Conservation (phyloP, 2,888 invertebrate genomes). For the Melolontha melolontha region DNA sequence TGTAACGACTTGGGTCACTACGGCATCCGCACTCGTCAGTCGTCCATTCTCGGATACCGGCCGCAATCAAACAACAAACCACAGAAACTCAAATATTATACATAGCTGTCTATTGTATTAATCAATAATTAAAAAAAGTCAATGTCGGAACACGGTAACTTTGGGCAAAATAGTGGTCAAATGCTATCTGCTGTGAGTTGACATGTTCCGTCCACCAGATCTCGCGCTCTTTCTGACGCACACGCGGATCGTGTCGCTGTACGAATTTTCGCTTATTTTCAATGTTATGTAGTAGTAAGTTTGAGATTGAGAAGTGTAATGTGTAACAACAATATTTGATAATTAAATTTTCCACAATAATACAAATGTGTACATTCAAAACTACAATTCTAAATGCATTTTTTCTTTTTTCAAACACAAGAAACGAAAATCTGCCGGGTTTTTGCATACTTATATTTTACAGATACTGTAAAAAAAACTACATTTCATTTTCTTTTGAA, state of each 20-base stretch:
- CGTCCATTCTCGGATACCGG: constrained; percentile 4
- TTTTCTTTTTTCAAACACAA: no score
- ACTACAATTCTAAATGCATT: no score
- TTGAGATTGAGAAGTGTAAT: no score
- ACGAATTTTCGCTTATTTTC: constrained; percentile 33
- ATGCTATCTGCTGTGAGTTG: constrained; percentile 41
- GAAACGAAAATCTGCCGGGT: no score
- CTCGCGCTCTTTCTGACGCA: constrained; percentile 4
- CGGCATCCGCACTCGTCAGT: constrained; percentile 6
- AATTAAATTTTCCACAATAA: no score
- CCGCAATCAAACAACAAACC: constrained; percentile 45
- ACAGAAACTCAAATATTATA: constrained; percentile 47
- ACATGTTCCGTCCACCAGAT: constrained; percentile 34
- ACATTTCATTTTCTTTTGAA: no score
- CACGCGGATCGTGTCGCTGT: constrained; percentile 31
- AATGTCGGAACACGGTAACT: constrained; percentile 41
- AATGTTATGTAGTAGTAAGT: constrained; percentile 1
- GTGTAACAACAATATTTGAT: no score
- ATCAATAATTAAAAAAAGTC: constrained; percentile 33
- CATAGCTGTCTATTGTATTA: constrained; percentile 39
- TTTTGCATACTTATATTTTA: no score
- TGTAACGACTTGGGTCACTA: not conserved
- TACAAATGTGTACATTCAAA: not conserved
- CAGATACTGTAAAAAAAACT: no score
- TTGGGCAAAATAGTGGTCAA: constrained; percentile 38